Conservation (phyloP, 2,113 vertebrate species). For the Leptobrachium leishanense region DNA sequence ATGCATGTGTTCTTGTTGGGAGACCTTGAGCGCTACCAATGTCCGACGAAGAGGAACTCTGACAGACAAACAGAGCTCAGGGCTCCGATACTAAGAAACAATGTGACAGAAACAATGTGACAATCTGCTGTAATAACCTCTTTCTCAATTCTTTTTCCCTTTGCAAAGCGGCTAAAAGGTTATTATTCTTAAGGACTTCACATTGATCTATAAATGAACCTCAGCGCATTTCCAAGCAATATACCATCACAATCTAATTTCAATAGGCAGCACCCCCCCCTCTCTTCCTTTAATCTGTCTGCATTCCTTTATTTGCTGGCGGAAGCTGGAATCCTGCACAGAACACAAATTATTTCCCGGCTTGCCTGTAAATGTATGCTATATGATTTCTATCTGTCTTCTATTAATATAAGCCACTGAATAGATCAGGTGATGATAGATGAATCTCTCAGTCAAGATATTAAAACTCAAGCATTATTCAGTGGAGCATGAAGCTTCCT, state of each 20-base stretch:
- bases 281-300: background rate
- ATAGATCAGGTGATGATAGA: conserved; percentile 43
- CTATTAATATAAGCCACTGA: conserved; percentile 41
- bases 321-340: conserved; percentile 1
- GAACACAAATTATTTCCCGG: conserved; percentile 32
- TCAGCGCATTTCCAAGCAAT: background rate
- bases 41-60: no score
- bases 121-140: background rate
- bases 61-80: no score
- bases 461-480: conserved; percentile 40
- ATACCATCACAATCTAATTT: conserved; percentile 27
- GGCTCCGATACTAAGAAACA: background rate
- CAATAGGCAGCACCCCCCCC: background rate
- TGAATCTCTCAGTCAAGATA: conserved; percentile 35
- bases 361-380: conserved; percentile 24
- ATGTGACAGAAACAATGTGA: background rate
- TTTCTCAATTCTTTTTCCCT: background rate
- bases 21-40: no score
- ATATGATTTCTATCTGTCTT: conserved; percentile 38
- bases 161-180: background rate
- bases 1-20: no score
- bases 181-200: conserved; percentile 13
- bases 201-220: conserved; percentile 29
- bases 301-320: conserved; percentile 31
- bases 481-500: conserved; percentile 37